phyloP scores from a whole-genome alignment of 1,140 invertebrate species.

The Cyclina sinensis region DNA sequence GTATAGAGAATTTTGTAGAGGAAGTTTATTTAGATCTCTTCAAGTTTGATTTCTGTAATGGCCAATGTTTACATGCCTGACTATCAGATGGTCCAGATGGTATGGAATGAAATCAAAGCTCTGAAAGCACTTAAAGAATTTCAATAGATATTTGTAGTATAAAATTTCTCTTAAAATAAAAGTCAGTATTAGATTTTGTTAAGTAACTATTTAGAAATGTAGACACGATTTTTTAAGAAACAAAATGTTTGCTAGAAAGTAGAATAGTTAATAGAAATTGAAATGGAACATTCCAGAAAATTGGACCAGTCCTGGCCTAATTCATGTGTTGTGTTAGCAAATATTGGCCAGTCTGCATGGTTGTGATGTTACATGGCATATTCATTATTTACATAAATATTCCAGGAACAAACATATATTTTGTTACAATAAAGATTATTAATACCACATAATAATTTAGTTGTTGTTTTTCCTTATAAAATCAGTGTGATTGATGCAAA shows the following conservation, averaged over 20 bases:
- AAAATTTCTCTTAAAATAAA: too few relatives aligned
- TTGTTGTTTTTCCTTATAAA: slow-evolving; percentile 13
- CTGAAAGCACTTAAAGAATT: background rate
- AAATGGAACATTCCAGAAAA: background rate
- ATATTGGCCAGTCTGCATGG: slow-evolving; percentile 28
- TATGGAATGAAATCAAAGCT: background rate
- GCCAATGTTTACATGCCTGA: slow-evolving; percentile 11
- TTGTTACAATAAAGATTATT: slow-evolving; percentile 68
- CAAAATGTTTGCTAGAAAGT: background rate
- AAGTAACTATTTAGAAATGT: too few relatives aligned
- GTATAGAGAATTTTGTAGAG: background rate
- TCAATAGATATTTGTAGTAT: too few relatives aligned
- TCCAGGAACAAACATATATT: slow-evolving; percentile 72
- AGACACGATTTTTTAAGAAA: too few relatives aligned
- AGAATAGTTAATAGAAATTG: too few relatives aligned
- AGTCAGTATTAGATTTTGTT: too few relatives aligned
- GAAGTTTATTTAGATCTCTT: background rate
- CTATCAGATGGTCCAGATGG: background rate
- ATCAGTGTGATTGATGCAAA: too few relatives aligned
- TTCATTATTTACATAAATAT: slow-evolving; percentile 65
- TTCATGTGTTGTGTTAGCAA: background rate
- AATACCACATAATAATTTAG: slow-evolving; percentile 10
- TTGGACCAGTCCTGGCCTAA: slow-evolving; percentile 17
- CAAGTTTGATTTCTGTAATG: background rate
- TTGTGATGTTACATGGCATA: slow-evolving; percentile 51